Conservation (phyloP, 2,797 vertebrate species). For the Otolemur crassicaudatus region DNA sequence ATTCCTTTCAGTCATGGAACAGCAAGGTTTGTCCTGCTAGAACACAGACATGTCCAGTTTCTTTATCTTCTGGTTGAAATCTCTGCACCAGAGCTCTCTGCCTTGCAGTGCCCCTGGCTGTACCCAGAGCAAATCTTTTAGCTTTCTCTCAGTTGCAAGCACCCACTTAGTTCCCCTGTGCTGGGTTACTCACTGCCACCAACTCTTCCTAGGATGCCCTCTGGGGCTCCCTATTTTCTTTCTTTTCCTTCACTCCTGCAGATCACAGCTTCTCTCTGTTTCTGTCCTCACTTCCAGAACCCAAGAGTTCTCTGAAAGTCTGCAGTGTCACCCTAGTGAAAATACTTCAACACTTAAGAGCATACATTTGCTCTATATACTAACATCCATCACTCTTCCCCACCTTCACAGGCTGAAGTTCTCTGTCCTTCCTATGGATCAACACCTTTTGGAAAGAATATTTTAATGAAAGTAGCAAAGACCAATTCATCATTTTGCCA, state of each 20-base stretch:
- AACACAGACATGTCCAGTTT: not conserved
- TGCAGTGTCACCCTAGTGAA: not conserved
- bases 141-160: not conserved
- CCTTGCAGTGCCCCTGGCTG: not conserved
- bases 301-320: not conserved
- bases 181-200: not conserved
- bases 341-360: slow-evolving; percentile 19
- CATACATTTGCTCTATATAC: not conserved
- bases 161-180: not conserved
- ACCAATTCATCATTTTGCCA: not conserved
- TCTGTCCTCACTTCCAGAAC: slow-evolving; percentile 39
- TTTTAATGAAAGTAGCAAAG: not conserved
- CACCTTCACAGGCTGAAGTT: not conserved
- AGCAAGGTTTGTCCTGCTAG: not conserved
- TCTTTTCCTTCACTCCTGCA: not conserved
- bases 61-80: not conserved
- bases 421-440: not conserved
- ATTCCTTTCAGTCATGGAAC: not conserved
- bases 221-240: not conserved
- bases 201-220: not conserved
- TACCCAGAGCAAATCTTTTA: not conserved
- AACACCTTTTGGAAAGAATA: not conserved
- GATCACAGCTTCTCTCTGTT: not conserved
- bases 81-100: not conserved
- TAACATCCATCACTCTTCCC: not conserved